A percentile compares a stretch with the other conserved stretches of the same genome.
phyloP scores from a whole-genome alignment of 2,888 invertebrate genomes.

The Tinea pellionella region DNA sequence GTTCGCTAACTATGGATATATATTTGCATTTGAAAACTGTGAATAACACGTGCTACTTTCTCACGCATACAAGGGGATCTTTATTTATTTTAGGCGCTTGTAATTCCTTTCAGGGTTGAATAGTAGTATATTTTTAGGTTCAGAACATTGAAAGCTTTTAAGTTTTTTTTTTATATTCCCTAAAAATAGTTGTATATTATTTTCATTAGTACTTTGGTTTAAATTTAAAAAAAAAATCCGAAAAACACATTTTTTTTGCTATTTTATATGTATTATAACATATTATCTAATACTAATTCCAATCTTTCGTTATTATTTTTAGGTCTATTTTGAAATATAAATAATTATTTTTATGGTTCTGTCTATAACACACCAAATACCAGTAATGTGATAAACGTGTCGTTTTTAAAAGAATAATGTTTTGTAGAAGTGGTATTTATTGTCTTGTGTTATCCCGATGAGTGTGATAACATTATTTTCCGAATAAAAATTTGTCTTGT shows the following conservation, averaged over 20 bases:
- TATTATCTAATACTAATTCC: too few relatives aligned
- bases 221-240: too few relatives aligned
- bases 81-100: neutral
- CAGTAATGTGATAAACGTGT: neutral
- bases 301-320: too few relatives aligned
- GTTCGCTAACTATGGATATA: conserved; percentile 46
- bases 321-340: too few relatives aligned
- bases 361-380: too few relatives aligned
- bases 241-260: too few relatives aligned
- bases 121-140: neutral
- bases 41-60: conserved; percentile 51
- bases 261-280: too few relatives aligned
- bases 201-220: too few relatives aligned
- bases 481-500: conserved; percentile 45
- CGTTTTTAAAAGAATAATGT: neutral
- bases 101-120: neutral
- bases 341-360: too few relatives aligned
- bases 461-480: conserved; percentile 52
- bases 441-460: conserved; percentile 45
- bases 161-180: neutral
- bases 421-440: conserved; percentile 48
- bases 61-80: conserved; percentile 24
- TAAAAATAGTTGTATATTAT: too few relatives aligned
- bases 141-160: neutral
- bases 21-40: conserved; percentile 61